phyloP scores from a whole-genome alignment of 1,140 invertebrate genomes.

The Neodiprion fabricii region DNA sequence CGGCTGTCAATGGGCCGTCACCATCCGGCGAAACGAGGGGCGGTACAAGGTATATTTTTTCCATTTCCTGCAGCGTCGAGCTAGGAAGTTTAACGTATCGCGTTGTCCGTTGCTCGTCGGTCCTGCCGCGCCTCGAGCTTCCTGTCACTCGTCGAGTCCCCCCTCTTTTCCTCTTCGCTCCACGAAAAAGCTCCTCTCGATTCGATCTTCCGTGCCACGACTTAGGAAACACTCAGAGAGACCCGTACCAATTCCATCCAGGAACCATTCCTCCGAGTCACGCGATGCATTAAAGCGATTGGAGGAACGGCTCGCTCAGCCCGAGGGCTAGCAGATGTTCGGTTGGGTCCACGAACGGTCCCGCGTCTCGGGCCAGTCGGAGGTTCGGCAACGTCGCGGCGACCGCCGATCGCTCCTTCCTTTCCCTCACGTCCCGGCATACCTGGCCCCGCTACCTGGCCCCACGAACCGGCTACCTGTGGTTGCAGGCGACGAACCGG shows the following conservation, averaged over 20 bases:
- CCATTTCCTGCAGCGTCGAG: no score
- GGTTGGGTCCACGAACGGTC: conserved; percentile 19
- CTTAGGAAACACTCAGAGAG: not conserved
- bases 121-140: not conserved
- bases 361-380: conserved; percentile 9
- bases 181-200: no score
- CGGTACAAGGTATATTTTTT: not conserved
- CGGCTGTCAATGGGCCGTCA: conserved; percentile 6
- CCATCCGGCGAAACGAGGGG: not conserved
- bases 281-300: conserved; percentile 55
- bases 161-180: not conserved
- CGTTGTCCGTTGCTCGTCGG: no score
- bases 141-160: not conserved
- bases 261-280: conserved; percentile 46
- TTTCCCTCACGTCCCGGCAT: not conserved
- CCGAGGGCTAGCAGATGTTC: conserved; percentile 59
- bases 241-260: not conserved
- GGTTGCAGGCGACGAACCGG: conserved; percentile 22
- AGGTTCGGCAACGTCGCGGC: not conserved
- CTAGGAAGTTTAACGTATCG: not conserved
- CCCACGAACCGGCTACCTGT: not conserved
- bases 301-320: conserved; percentile 49
- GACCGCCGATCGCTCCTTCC: no score
- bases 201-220: no score
- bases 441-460: not conserved